These are phyloP conservation scores for Plutella xylostella DNA, from an alignment of 2,888 invertebrate genomes.

Conservation along the genomic window DNA sequence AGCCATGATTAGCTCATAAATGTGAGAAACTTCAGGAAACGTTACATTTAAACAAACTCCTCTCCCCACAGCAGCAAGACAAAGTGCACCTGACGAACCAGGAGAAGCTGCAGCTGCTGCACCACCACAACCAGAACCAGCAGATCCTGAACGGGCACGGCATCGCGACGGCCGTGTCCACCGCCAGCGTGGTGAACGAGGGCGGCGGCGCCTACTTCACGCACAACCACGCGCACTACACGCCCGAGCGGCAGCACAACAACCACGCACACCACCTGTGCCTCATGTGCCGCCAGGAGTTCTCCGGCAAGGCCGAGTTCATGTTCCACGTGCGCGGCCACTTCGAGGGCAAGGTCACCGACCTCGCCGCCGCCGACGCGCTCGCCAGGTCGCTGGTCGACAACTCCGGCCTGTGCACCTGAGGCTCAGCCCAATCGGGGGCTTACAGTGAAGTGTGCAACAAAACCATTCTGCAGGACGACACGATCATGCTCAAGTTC, in stretches of 20 bases:
- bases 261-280: conserved; percentile 68
- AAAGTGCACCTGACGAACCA: conserved; percentile 62
- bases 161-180: conserved; percentile 53
- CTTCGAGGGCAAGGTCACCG: conserved; percentile 69
- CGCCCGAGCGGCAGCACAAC: conserved; percentile 56
- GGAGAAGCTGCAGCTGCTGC: conserved; percentile 57
- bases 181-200: conserved; percentile 57
- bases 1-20: too few relatives aligned
- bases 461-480: conserved; percentile 54
- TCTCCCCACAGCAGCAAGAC: conserved; percentile 52
- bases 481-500: conserved; percentile 60
- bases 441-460: conserved; percentile 38
- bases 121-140: conserved; percentile 62
- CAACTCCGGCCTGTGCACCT: conserved; percentile 67
- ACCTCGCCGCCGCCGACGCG: conserved; percentile 64
- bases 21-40: too few relatives aligned
- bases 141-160: conserved; percentile 60
- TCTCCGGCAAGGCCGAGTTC: conserved; percentile 75
- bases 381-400: conserved; percentile 63
- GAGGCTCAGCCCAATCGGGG: conserved; percentile 52
- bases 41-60: not conserved
- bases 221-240: conserved; percentile 58
- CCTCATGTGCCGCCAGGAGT: conserved; percentile 75
- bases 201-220: conserved; percentile 53
- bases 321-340: conserved; percentile 78